Percentiles rank a stretch among this genome's conserved stretches.
These are phyloP conservation scores for Achlya flavicornis DNA, from an alignment of 2,888 invertebrate genomes.

Conservation along the genomic window DNA sequence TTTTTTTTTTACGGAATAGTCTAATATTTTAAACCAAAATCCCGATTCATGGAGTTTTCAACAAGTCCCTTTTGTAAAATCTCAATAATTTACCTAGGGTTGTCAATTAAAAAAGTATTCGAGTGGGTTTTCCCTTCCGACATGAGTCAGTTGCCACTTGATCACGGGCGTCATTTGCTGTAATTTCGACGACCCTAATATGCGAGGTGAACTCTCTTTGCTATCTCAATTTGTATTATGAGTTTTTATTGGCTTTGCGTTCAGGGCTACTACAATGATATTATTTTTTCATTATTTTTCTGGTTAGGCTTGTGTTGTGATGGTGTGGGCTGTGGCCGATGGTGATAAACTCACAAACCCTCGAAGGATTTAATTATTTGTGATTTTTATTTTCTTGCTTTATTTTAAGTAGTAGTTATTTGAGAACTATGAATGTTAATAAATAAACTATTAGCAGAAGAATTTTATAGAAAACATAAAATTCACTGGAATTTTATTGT, in stretches of 20 bases:
- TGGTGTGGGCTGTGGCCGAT: no score
- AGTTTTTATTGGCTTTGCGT: slow-evolving; percentile 42
- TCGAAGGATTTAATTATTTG: no score
- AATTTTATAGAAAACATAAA: neutral
- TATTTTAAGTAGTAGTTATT: neutral
- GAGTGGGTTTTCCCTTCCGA: slow-evolving; percentile 22
- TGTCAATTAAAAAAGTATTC: slow-evolving; percentile 28
- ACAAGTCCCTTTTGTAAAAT: neutral
- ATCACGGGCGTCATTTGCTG: slow-evolving; percentile 28
- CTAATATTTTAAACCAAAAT: no score
- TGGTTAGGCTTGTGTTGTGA: no score
- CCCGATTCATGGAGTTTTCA: no score
- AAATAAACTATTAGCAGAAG: neutral
- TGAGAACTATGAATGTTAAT: neutral
- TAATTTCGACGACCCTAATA: slow-evolving; percentile 58
- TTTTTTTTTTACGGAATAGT: no score
- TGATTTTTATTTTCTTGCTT: neutral
- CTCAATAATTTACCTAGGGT: neutral
- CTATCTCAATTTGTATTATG: slow-evolving; percentile 43
- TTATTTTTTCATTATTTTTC: no score
- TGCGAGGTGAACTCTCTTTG: slow-evolving; percentile 53
- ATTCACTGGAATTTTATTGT: neutral
- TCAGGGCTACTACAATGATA: slow-evolving; percentile 46
- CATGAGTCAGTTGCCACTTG: slow-evolving; percentile 22
- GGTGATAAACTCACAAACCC: no score